phyloP scores from a whole-genome alignment of 2,797 vertebrate species.

The Avahi laniger region DNA sequence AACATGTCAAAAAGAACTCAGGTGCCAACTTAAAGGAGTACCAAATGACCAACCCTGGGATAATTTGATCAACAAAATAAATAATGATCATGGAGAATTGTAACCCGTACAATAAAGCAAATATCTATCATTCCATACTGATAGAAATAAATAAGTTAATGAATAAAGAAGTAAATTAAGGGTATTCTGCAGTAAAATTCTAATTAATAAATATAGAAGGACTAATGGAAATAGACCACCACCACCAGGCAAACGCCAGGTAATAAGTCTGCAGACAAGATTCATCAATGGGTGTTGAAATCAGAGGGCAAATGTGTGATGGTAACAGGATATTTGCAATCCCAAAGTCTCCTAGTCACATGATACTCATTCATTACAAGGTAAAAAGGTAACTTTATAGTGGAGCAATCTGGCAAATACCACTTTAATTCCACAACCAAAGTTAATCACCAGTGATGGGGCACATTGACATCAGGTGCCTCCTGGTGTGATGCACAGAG shows the following conservation, averaged over 20 bases:
- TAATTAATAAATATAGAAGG: background rate
- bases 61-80: background rate
- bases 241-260: background rate
- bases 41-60: background rate
- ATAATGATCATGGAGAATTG: background rate
- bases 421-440: background rate
- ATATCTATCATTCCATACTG: background rate
- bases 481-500: background rate
- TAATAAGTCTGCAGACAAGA: background rate
- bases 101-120: background rate
- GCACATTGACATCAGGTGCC: background rate
- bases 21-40: background rate
- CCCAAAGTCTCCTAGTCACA: background rate
- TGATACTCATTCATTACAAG: background rate
- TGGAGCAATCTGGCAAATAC: background rate
- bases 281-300: background rate
- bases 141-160: background rate
- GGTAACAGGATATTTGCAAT: background rate
- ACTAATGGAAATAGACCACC: background rate
- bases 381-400: background rate
- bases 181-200: background rate
- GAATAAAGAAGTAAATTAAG: background rate
- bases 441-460: background rate
- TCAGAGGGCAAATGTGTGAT: background rate
- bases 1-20: background rate